Base-by-base conservation (phyloP, 1,140 invertebrate genomes). In the Reticulitermes speratus region DNA sequence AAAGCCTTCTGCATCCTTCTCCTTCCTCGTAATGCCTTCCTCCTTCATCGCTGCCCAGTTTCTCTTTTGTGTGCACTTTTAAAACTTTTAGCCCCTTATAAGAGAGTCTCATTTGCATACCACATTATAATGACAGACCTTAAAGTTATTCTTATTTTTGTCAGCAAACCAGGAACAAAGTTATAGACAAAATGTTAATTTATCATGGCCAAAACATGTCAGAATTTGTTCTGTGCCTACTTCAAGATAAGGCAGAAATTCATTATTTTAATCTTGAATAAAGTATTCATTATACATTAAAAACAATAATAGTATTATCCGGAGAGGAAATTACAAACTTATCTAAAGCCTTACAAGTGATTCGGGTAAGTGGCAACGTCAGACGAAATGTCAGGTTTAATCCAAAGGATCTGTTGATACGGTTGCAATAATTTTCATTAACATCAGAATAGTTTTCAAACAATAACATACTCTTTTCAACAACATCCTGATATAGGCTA, bases 201-300 rank as follows among this genome's bases (percentile, higher is more conserved):
- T 30, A 75, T 75, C 65, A 75, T 14, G n/a, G n/a, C n/a, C n/a
- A 30, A 75, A 75, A 75, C n/a, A n/a, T 75, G 65, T 30, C 65
- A 75, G 25, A 25, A 30, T 30, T 0, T 16, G n/a, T 75, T 75
- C n/a, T 16, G 65, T 75, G n/a, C 25, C 7, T 30, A 75, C 7
- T 30, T 5, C 3, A 30, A 75, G 65, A 75, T 75, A 75, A 75
- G 65, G 65, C 8, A 25, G 65, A 14, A 75, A 75, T 75, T 75
- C 65, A 75, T 75, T 30, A 75, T 30, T 75, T 25, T 25, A 75
- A 5, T 11, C 65, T 11, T 75, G 65, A 30, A 75, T 75, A 75
- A 75, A 75, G n/a, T 75, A 75, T 75, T 75, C 65, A 75, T 75
- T 75, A 75, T 30, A 75, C 65, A 75, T 25, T n/a, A 75, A 75